Conservation (phyloP, 1,140 invertebrate species). For the Ladona fulva region DNA sequence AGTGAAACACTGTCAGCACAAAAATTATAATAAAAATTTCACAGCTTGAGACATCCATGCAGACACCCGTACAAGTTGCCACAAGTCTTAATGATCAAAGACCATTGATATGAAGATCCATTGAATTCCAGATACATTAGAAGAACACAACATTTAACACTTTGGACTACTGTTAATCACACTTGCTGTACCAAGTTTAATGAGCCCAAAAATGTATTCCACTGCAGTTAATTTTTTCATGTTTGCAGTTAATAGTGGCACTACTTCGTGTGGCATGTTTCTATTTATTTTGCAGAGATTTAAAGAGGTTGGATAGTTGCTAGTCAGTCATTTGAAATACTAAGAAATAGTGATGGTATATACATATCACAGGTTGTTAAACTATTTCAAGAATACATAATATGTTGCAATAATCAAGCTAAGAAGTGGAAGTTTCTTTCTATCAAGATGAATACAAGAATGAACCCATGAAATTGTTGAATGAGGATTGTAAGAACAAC, state of each 20-base stretch:
- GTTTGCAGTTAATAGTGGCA: background rate
- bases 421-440: background rate
- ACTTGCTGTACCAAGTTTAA: background rate
- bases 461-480: background rate
- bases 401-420: background rate
- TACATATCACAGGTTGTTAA: background rate
- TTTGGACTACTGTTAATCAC: background rate
- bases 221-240: background rate
- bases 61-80: constrained; percentile 2
- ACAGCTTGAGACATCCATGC: constrained; percentile 7
- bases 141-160: constrained; percentile 2
- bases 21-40: constrained; percentile 11
- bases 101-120: constrained; percentile 3
- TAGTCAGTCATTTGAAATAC: constrained; percentile 7
- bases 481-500: background rate
- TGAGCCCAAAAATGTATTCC: background rate
- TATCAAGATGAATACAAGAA: background rate
- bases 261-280: background rate
- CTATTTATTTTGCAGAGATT: background rate
- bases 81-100: constrained; percentile 7
- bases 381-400: background rate
- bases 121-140: background rate
- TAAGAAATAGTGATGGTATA: background rate
- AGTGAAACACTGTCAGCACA: constrained; percentile 6
- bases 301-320: constrained; percentile 5